Evolutionary conservation across 1,140 invertebrate species (phyloP), one percentile per base, ranked within the genome.

Genomic region (Danaus plexippus): DNA sequence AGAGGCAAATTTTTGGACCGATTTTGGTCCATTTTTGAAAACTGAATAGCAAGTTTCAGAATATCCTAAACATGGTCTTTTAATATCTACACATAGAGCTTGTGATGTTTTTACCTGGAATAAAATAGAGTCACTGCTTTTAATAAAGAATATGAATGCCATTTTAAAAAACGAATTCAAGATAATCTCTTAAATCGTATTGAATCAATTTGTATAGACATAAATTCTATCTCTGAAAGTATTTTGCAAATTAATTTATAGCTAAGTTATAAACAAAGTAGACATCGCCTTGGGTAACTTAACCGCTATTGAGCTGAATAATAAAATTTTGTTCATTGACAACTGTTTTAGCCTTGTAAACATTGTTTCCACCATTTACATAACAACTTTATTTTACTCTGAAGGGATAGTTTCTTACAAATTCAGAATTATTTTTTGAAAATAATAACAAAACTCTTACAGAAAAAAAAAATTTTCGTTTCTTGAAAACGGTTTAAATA

Each of bases 41-140:
- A 94, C 93, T 11, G 91, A 88, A 57, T 93, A 91, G 1, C 93
- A 94, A 0, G 95, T 96, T 59, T 95, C 92, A 0, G 94, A 91
- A 71, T 95, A 96, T 42, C 91, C 92, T 63, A 96, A 75, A 2
- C 88, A 86, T 0, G 93, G 91, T 47, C 90, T 90, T 78, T 92
- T 92, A 4, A 90, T 88, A 59, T 90, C 88, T 42, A 87, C 85
- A 61, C 93, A 94, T 11, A 94, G 88, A 56, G 92, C 87, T 59
- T 94, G 92, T 4, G 94, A 94, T 15, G 92, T 92, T 76, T 88
- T 89, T 0, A 93, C 91, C 92, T 93, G 71, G 45, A 88, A 80
- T 1, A 43, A 51, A 61, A 49, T 47, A 53, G 44, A 47, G 22
- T 32, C 22, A 32, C 2, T 32, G 7, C 22, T 7, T 22, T 32